phyloP scores from a whole-genome alignment of 1,140 invertebrate genomes.

The Holotrichia oblita region DNA sequence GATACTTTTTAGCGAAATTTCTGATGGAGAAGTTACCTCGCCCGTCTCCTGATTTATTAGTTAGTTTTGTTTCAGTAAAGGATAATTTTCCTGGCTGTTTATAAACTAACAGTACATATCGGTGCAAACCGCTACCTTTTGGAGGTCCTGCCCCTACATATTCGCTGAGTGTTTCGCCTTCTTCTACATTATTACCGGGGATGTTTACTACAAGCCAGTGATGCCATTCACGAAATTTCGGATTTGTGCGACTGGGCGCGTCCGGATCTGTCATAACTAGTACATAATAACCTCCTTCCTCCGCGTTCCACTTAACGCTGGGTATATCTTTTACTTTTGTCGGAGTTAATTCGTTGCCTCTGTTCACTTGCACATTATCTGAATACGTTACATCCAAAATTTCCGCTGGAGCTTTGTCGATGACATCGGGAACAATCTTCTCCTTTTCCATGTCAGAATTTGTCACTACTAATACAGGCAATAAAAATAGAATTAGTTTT shows the following conservation, averaged over 20 bases:
- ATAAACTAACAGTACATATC: constrained; percentile 89
- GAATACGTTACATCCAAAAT: constrained; percentile 37
- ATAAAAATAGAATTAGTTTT: not conserved
- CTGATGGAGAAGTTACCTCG: constrained; percentile 80
- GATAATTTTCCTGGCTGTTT: constrained; percentile 78
- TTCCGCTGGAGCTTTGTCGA: constrained; percentile 27
- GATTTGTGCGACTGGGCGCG: constrained; percentile 89
- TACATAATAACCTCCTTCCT: constrained; percentile 72
- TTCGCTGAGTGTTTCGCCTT: constrained; percentile 74
- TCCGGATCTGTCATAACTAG: constrained; percentile 87
- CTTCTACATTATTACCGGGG: constrained; percentile 74
- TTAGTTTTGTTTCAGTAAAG: constrained; percentile 73
- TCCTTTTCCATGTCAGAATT: constrained; percentile 33
- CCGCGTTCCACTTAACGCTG: constrained; percentile 69
- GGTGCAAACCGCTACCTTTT: constrained; percentile 81
- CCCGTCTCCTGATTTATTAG: constrained; percentile 63
- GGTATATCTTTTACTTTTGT: constrained; percentile 75
- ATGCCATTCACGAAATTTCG: constrained; percentile 84
- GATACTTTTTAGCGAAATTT: constrained; percentile 86
- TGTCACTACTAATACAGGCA: not conserved
- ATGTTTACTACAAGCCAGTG: constrained; percentile 94
- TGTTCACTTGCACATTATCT: constrained; percentile 62
- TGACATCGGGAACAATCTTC: constrained; percentile 37
- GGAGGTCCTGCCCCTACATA: constrained; percentile 89
- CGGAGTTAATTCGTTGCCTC: constrained; percentile 74